phyloP scores from a whole-genome alignment of 2,888 invertebrate species.

The Cephus runcator region DNA sequence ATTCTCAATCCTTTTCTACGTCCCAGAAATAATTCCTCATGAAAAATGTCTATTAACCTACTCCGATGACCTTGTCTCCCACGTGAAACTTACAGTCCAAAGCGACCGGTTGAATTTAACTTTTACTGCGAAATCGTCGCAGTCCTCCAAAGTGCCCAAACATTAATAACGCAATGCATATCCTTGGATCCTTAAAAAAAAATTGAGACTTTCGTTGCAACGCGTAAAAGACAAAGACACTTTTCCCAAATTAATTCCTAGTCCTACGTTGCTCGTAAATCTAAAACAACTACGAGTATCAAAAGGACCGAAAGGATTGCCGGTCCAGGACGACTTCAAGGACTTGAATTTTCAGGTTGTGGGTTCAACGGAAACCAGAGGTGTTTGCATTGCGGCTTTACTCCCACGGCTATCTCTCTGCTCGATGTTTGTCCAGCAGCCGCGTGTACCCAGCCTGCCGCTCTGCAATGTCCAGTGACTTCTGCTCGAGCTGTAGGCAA shows the following conservation, averaged over 20 bases:
- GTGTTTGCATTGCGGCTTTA: constrained; percentile 16
- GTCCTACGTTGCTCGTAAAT: neutral
- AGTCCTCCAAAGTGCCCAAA: no score
- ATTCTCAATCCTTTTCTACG: neutral
- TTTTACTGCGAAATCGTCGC: neutral
- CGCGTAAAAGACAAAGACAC: neutral
- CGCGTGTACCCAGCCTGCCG: constrained; percentile 10
- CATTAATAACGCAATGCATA: no score
- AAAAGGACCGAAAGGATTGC: neutral
- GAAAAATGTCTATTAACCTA: neutral
- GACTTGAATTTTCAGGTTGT: neutral
- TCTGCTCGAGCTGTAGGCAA: neutral
- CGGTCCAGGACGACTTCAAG: neutral
- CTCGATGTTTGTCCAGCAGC: constrained; percentile 13
- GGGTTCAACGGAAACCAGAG: neutral
- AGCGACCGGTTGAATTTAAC: neutral
- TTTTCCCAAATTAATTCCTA: neutral
- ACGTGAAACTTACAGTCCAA: neutral
- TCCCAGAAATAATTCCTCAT: neutral
- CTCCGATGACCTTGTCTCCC: neutral
- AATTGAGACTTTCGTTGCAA: neutral
- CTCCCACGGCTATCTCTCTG: constrained; percentile 17
- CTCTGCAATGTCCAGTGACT: neutral
- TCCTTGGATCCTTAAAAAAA: neutral
- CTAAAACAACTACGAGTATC: neutral